phyloP scores from a whole-genome alignment of 2,888 invertebrate species.

The Troides aeacus region DNA sequence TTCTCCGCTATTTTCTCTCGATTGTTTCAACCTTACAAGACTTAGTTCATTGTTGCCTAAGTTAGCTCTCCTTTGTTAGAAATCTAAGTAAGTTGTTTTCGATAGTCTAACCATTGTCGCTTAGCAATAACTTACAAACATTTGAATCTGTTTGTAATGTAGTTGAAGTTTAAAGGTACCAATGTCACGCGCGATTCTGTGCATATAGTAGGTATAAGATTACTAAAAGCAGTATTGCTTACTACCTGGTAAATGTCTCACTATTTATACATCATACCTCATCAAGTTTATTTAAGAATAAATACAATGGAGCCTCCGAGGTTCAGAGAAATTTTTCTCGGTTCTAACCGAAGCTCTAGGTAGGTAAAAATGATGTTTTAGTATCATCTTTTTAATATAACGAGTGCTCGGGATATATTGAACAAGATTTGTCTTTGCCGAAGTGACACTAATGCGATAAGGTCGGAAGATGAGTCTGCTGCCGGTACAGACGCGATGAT shows the following conservation, averaged over 20 bases:
- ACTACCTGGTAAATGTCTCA: too few species aligned
- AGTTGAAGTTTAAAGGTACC: background rate
- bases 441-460: constrained; percentile 15
- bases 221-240: too few species aligned
- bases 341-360: background rate
- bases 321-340: too few species aligned
- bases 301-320: too few species aligned
- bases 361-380: background rate
- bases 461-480: constrained; percentile 7
- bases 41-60: background rate
- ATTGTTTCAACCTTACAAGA: too few species aligned
- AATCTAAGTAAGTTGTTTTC: background rate
- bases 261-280: too few species aligned
- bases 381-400: background rate
- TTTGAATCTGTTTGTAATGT: background rate
- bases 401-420: constrained; percentile 1
- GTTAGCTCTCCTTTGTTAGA: background rate
- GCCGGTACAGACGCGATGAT: background rate
- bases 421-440: constrained; percentile 13
- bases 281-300: too few species aligned
- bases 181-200: background rate
- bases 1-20: too few species aligned
- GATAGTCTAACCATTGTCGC: background rate
- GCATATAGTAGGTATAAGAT: background rate
- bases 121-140: background rate